Base-by-base conservation (phyloP, 2,797 vertebrate species). In the Enteromius unitaeniatus region DNA sequence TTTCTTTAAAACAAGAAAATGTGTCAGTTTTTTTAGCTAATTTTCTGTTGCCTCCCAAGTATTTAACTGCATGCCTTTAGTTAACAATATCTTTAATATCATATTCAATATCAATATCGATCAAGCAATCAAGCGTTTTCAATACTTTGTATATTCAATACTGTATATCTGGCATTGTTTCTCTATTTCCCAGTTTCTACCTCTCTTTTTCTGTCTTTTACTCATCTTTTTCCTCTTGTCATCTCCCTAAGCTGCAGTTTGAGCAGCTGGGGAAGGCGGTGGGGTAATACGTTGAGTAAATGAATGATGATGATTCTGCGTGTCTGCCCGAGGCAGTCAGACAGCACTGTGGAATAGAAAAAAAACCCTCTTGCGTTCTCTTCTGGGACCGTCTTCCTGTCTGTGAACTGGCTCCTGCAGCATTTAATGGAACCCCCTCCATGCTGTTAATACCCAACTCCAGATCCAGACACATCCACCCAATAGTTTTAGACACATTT, bases 231-330 rank as follows among this genome's bases (percentile, higher is more conserved):
- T 62, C 13, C 77, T 86, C 28, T 60, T 51, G 9, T n/a, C 81
- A 87, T 87, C 78, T 86, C 88, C 86, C 81, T 88, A 82, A 90
- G 88, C 88, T 91, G 87, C 91, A 90, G 88, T 68, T 91, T 92
- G 89, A 72, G 78, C 78, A 88, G 90, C 89, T 89, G 90, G 89
- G 89, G 88, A 92, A 91, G 87, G 88, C 90, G 88, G 88, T 89
- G 89, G 88, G 89, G 92, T 92, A 91, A 90, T 93, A 92, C 92
- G 86, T 89, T 89, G 89, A 92, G 91, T 91, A 94, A 95, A 95
- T 94, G 93, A 95, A 92, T 93, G 91, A 89, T 91, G 91, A 92
- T 92, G 92, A 93, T 91, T 89, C 90, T 68, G 88, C 81, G 88
- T 91, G 91, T 88, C 89, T 91, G 91, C 93, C 89, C 85, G 87